Evolutionary conservation across 2,113 vertebrate genomes (phyloP).

Genomic region (Sterna hirundo): DNA sequence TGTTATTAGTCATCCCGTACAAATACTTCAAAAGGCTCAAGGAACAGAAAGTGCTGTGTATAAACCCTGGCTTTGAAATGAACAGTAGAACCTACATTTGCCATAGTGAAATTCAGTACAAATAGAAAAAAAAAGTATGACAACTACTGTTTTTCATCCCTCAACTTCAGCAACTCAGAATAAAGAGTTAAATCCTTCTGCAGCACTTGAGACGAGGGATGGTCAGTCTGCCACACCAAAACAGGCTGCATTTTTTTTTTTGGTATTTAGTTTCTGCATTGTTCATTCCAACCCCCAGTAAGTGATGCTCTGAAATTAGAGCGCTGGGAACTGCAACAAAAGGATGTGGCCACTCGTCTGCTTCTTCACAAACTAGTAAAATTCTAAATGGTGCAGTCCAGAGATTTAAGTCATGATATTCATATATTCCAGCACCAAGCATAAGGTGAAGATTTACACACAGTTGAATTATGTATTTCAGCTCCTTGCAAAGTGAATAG

Average conservation of each 20-base stretch:
- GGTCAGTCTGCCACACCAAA: not conserved
- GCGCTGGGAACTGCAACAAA: not conserved
- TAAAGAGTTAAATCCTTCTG: not conserved
- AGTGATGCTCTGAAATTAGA: not conserved
- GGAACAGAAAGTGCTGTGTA: not conserved
- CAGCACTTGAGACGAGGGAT: not conserved
- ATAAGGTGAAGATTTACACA: not conserved
- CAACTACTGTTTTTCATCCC: not conserved
- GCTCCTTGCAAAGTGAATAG: not conserved
- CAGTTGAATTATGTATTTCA: not conserved
- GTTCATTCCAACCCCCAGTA: not conserved
- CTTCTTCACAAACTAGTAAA: not conserved
- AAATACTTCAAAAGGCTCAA: not conserved
- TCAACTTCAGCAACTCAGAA: not conserved
- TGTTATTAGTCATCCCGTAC: not conserved
- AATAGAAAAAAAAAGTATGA: not conserved
- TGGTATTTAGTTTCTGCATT: not conserved
- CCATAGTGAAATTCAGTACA: not conserved
- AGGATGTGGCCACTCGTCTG: not conserved
- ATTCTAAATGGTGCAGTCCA: not conserved
- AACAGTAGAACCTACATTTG: not conserved
- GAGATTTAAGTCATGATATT: not conserved
- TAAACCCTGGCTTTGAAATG: not conserved
- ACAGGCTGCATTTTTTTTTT: not conserved
- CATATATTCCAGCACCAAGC: not conserved